Percentiles rank a stretch among this genome's conserved stretches.
Conservation (phyloP, 2,113 vertebrate species). For the Albula goreensis region DNA sequence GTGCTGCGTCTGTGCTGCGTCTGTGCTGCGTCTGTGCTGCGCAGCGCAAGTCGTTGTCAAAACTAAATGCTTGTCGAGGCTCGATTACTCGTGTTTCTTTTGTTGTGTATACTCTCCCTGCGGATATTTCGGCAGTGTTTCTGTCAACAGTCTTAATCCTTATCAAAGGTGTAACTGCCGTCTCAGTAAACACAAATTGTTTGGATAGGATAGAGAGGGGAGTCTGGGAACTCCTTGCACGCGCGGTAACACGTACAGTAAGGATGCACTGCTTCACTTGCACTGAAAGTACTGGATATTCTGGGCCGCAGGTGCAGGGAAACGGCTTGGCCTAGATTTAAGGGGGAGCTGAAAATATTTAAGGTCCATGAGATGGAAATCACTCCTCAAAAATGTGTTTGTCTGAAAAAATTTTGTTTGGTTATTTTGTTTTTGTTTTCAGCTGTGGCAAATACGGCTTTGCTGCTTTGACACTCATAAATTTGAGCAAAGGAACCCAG, state of each 20-base stretch:
- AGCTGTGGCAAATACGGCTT: too few species aligned
- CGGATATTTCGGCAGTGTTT: neutral
- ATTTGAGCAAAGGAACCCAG: neutral
- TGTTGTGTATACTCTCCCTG: too few species aligned
- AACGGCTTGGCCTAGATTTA: neutral
- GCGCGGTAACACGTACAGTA: neutral
- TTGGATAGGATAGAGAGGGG: neutral
- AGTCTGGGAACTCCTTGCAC: neutral
- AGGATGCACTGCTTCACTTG: neutral
- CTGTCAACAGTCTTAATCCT: conserved; percentile 1
- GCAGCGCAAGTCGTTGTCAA: neutral
- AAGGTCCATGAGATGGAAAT: neutral
- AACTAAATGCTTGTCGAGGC: neutral
- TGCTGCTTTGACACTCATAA: too few species aligned
- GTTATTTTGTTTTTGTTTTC: too few species aligned
- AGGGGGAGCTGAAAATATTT: neutral
- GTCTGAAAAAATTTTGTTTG: too few species aligned
- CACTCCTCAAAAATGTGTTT: neutral
- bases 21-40: neutral
- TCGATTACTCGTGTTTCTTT: neutral
- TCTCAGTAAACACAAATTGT: neutral
- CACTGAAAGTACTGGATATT: too few species aligned
- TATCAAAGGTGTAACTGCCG: neutral
- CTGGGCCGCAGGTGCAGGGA: neutral
- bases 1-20: neutral